Conservation (phyloP, 2,113 vertebrate species). For the Pavo muticus region DNA sequence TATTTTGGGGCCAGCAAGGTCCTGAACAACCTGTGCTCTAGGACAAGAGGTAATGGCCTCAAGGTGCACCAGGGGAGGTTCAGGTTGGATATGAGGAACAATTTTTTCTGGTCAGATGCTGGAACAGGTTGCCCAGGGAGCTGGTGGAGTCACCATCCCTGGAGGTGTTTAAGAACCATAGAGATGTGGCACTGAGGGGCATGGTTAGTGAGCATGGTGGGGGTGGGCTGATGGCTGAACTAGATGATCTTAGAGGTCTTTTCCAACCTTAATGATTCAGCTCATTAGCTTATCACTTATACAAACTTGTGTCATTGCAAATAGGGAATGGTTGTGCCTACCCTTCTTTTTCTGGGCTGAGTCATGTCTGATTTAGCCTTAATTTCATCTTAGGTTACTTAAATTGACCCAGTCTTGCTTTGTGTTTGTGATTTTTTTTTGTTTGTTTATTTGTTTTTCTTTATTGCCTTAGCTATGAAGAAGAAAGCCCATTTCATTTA, state of each 20-base stretch:
- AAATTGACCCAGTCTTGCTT: not conserved
- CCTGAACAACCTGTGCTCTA: not conserved
- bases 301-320: not conserved
- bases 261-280: too few relatives aligned
- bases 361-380: not conserved
- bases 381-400: not conserved
- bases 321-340: not conserved
- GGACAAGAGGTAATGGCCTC: too few relatives aligned
- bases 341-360: not conserved
- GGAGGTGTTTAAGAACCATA: too few relatives aligned
- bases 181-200: too few relatives aligned
- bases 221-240: too few relatives aligned
- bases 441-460: not conserved
- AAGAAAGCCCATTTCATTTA: not conserved
- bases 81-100: too few relatives aligned
- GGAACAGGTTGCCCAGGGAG: too few relatives aligned
- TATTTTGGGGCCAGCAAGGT: not conserved
- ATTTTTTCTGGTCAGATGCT: too few relatives aligned
- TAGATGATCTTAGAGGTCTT: too few relatives aligned
- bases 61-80: too few relatives aligned
- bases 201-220: too few relatives aligned
- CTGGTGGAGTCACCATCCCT: too few relatives aligned
- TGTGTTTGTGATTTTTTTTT: not conserved
- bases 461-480: not conserved
- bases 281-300: rapidly evolving